Evolutionary conservation across 2,888 invertebrate species (phyloP), one percentile per base, ranked within the genome.

Genomic region (Tryphoninae sp.): DNA sequence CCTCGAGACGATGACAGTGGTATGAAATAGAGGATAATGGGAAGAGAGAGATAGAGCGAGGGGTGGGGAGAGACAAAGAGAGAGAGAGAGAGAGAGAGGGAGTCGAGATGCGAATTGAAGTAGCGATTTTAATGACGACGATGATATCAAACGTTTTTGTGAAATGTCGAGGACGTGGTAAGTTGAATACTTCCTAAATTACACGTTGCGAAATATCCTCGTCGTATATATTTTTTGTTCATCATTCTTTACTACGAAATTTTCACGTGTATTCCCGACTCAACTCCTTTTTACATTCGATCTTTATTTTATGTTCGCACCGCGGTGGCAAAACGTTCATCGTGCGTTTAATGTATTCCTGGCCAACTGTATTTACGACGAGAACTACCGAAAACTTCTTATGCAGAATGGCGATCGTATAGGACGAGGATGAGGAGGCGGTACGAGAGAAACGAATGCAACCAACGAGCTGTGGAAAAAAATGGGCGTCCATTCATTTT

Each of bases 401-500:
- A 67, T 51, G 51, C 51, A 53, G 16, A 67, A n/a, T 2, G 67
- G 7, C 16, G 16, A 67, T 49, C 23, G 16, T 2, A 7, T 13
- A 64, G 64, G 22, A 22, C 23, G 16, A 51, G 51, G 16, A 51
- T 13, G 40, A 55, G 61, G 61, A 68, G 67, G 51, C 42, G 13
- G 16, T 40, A 45, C 33, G 33, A 42, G 40, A 19, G 61, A 2
- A 61, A 42, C 11, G 65, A 58, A 59, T 40, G 26, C 22, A 67
- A 59, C 22, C 64, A 33, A 33, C 26, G 23, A 33, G 33, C 26
- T 45, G 65, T 19, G 19, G 33, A 13, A 40, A 78, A 71, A 80
- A 80, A 76, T 53, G 51, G 71, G 42, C 42, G 71, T 80, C 45
- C 65, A 72, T 76, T 75, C 59, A 76, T 72, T 80, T 76, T 61